These are phyloP conservation scores for Hydrotaea cyrtoneurina DNA, from an alignment of 2,888 invertebrate species.

Conservation along the genomic window DNA sequence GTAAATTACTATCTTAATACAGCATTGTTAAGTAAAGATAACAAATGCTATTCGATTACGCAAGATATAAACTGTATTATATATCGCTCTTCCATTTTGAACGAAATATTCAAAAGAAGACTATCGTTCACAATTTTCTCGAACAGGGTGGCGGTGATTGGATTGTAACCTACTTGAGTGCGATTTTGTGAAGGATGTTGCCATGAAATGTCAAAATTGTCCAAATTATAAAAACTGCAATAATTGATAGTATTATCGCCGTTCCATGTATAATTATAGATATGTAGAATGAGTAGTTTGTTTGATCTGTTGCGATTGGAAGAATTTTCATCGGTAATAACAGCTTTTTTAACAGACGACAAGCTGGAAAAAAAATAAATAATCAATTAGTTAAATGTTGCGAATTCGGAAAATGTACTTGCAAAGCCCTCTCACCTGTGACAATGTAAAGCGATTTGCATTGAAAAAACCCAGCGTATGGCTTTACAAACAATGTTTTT, in stretches of 20 bases:
- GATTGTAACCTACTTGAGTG: slow-evolving; percentile 67
- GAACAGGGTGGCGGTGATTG: too few species aligned
- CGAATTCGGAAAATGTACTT: slow-evolving; percentile 10
- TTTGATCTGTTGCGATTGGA: slow-evolving; percentile 69
- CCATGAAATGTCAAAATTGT: slow-evolving; percentile 71
- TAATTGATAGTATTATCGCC: slow-evolving; percentile 73
- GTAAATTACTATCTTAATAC: too few species aligned
- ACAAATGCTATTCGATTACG: too few species aligned
- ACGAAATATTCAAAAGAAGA: too few species aligned
- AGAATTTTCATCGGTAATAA: slow-evolving; percentile 69
- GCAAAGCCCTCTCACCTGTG: slow-evolving; percentile 72
- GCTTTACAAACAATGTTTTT: slow-evolving; percentile 81
- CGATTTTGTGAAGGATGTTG: slow-evolving; percentile 71
- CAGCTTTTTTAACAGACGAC: slow-evolving; percentile 73
- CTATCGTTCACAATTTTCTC: too few species aligned
- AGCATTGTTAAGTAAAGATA: too few species aligned
- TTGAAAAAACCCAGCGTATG: slow-evolving; percentile 83
- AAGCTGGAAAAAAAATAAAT: slow-evolving; percentile 71
- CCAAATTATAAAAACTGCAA: slow-evolving; percentile 71
- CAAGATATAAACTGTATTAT: too few species aligned
- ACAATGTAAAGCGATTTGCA: slow-evolving; percentile 81
- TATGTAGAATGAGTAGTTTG: slow-evolving; percentile 72
- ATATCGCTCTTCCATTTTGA: too few species aligned
- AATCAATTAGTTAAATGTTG: background rate
- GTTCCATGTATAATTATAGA: slow-evolving; percentile 74